These are phyloP conservation scores for Gonatopus flavifemur DNA, from an alignment of 1,140 invertebrate species.

Conservation along the genomic window DNA sequence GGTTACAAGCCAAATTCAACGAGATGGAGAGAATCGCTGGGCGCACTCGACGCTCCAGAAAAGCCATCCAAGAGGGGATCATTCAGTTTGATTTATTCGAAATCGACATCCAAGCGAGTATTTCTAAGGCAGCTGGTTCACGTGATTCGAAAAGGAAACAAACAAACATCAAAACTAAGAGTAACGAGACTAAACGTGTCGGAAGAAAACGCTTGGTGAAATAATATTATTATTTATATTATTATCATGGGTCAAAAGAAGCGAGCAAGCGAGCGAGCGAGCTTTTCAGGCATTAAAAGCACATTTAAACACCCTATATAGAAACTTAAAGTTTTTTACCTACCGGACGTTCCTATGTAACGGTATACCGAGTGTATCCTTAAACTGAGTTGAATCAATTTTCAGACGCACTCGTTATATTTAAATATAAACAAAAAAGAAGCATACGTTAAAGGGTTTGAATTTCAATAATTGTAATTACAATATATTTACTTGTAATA, in stretches of 20 bases:
- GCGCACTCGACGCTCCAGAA: constrained; percentile 43
- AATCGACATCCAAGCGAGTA: constrained; percentile 1
- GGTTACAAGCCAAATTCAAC: constrained; percentile 47
- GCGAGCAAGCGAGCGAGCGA: too few species aligned
- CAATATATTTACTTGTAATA: constrained; percentile 23
- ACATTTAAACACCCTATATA: constrained; percentile 17
- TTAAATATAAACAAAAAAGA: constrained; percentile 21
- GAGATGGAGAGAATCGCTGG: constrained; percentile 46
- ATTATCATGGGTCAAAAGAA: constrained; percentile 10
- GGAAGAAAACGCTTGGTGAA: constrained; percentile 30
- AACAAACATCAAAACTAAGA: constrained; percentile 7
- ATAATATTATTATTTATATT: constrained; percentile 7
- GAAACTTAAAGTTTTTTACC: too few species aligned
- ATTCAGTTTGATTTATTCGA: constrained; percentile 16
- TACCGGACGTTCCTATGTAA: constrained; percentile 36
- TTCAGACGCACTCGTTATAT: too few species aligned
- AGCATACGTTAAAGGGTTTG: constrained; percentile 18
- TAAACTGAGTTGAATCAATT: too few species aligned
- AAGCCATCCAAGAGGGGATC: constrained; percentile 7
- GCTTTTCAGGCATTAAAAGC: too few species aligned
- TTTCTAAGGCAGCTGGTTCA: constrained; percentile 8
- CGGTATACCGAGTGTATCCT: too few species aligned
- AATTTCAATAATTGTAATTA: constrained; percentile 23
- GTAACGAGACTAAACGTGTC: constrained; percentile 22
- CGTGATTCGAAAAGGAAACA: constrained; percentile 18